These are phyloP conservation scores for Axinella damicornis DNA, from an alignment of 37 sponge, comb jelly and placozoan species.

Conservation along the genomic window DNA sequence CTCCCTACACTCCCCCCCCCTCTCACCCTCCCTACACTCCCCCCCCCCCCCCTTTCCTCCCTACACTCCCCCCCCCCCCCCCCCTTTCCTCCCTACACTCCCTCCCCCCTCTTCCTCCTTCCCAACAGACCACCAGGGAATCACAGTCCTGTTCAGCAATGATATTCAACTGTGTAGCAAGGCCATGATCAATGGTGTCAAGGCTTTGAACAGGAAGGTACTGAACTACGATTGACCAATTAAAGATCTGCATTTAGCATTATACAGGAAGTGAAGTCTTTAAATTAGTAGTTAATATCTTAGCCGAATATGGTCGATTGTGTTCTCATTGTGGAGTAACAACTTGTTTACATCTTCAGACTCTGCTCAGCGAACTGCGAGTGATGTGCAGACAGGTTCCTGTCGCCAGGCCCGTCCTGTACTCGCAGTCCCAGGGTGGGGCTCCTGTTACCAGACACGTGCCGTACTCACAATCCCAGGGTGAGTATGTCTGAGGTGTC, in stretches of 20 bases:
- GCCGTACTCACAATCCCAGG: too few relatives aligned
- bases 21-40: background rate
- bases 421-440: constrained; percentile 22
- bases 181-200: constrained; percentile 62
- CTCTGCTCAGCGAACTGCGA: constrained; percentile 45
- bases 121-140: constrained; percentile 18
- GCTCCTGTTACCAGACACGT: too few relatives aligned
- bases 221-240: background rate
- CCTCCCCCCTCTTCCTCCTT: background rate
- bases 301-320: too few relatives aligned
- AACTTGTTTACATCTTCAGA: constrained; percentile 14
- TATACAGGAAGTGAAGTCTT: too few relatives aligned
- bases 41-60: too few relatives aligned
- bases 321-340: too few relatives aligned
- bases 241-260: too few relatives aligned
- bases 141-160: constrained; percentile 84
- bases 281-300: too few relatives aligned
- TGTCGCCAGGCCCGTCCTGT: constrained; percentile 3
- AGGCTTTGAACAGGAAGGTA: constrained; percentile 66
- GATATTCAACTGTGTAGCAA: constrained; percentile 80
- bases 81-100: background rate
- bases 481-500: too few relatives aligned
- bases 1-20: background rate
- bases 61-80: too few relatives aligned
- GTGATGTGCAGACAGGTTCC: background rate